Conservation (phyloP, 2,113 vertebrate genomes). For the Chloropsis cyanopogon region DNA sequence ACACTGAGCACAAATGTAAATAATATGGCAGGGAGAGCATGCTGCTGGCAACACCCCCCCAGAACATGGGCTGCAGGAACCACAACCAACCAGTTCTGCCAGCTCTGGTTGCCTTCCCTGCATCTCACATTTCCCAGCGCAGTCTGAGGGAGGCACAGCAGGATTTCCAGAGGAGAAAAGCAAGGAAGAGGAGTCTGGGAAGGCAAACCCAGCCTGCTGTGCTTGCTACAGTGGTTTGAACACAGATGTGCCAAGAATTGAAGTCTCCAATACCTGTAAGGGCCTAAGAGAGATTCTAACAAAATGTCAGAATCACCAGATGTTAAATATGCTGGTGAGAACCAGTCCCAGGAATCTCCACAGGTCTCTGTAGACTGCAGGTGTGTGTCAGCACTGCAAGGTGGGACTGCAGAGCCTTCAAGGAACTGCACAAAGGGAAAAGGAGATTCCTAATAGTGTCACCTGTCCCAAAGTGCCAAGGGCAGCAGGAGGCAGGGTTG, state of each 20-base stretch:
- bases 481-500: not conserved
- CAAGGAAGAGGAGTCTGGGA: not conserved
- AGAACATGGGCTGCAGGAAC: not conserved
- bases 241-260: not conserved
- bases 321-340: not conserved
- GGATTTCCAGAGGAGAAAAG: not conserved
- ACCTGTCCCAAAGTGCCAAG: not conserved
- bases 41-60: not conserved
- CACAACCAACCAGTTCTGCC: not conserved
- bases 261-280: not conserved
- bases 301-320: not conserved
- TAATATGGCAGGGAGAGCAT: not conserved
- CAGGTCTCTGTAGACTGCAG: not conserved
- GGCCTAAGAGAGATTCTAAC: not conserved
- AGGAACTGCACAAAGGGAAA: not conserved
- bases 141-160: not conserved
- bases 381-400: not conserved
- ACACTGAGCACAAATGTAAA: constrained; percentile 12
- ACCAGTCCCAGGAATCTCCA: not conserved
- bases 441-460: not conserved
- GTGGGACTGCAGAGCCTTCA: not conserved
- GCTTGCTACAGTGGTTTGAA: not conserved
- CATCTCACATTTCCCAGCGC: not conserved
- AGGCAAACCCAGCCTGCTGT: not conserved
- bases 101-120: not conserved